Evolutionary conservation across 2,113 vertebrate species (phyloP).

Genomic region (Cyphomyrus plagiostoma): DNA sequence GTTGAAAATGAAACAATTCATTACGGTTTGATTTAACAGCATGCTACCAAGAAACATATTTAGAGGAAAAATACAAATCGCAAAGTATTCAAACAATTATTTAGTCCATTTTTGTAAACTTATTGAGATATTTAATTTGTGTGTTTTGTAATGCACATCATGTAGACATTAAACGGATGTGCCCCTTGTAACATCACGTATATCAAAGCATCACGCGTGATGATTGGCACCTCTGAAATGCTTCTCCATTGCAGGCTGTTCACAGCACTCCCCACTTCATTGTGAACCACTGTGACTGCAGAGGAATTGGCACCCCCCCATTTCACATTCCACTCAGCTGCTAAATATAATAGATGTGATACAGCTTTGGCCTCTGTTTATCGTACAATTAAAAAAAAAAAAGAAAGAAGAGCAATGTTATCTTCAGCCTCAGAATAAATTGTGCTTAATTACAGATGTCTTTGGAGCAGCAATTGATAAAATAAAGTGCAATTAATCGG

Average conservation of each 20-base stretch:
- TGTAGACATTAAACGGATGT: background rate
- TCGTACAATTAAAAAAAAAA: background rate
- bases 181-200: background rate
- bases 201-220: background rate
- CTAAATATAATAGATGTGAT: constrained; percentile 3
- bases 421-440: background rate
- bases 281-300: background rate
- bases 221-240: background rate
- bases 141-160: background rate
- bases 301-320: background rate
- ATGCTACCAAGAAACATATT: background rate
- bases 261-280: background rate
- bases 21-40: background rate
- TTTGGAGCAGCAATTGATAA: background rate
- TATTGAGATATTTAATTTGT: background rate
- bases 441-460: constrained; percentile 8
- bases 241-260: background rate
- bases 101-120: background rate
- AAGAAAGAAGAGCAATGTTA: background rate
- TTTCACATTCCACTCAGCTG: background rate
- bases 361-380: background rate
- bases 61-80: background rate
- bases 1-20: background rate
- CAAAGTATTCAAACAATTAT: background rate
- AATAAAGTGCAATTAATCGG: constrained; percentile 9